Conservation (phyloP, 30 jellyfish, hydroid and myxozoan genomes). For the Aurelia aurita region DNA sequence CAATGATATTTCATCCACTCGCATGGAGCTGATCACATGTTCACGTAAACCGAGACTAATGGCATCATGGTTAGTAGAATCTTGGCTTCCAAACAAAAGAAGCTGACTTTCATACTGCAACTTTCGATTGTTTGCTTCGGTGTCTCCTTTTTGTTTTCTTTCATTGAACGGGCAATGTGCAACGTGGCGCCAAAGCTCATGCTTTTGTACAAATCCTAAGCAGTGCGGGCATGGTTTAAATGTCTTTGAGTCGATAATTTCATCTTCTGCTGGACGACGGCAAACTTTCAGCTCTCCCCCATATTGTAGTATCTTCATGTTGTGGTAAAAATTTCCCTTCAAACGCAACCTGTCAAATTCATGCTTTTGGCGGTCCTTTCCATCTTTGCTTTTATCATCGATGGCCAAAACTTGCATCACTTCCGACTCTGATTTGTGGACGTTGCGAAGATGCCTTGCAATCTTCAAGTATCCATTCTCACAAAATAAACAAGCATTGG, state of each 20-base stretch:
- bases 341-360: slow-evolving; percentile 39
- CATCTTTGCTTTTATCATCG: no score
- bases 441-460: no score
- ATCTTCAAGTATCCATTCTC: no score
- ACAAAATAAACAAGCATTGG: no score
- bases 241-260: neutral
- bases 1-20: slow-evolving; percentile 35
- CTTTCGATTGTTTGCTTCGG: neutral
- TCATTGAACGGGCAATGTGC: slow-evolving; percentile 35
- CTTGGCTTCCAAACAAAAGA: slow-evolving; percentile 28
- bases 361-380: no score
- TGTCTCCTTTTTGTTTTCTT: neutral
- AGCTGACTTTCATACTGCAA: slow-evolving; percentile 43
- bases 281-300: slow-evolving; percentile 59
- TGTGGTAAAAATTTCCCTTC: slow-evolving; percentile 43
- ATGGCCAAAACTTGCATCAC: no score
- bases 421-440: no score
- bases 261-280: slow-evolving; percentile 44
- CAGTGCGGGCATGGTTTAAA: slow-evolving; percentile 54
- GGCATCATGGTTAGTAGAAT: no score
- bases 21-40: slow-evolving; percentile 27
- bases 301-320: slow-evolving; percentile 27
- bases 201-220: slow-evolving; percentile 53
- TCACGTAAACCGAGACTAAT: neutral
- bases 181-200: slow-evolving; percentile 78